Conservation (phyloP, 2,113 vertebrate species). For the Octodon degus region DNA sequence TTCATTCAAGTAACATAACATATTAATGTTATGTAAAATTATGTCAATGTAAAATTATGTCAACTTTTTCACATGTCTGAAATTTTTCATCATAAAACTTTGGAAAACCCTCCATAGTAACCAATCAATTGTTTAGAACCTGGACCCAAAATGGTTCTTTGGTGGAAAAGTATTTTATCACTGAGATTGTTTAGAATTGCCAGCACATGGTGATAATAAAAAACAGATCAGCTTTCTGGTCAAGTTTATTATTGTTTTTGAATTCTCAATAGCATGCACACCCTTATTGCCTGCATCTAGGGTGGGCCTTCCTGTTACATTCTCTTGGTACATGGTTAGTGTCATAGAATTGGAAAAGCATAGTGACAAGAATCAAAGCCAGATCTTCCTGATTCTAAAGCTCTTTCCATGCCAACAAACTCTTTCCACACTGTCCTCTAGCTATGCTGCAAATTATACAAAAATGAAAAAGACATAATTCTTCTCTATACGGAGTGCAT, state of each 20-base stretch:
- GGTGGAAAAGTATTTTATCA: constrained; percentile 62
- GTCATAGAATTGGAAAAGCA: constrained; percentile 57
- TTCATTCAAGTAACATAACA: background rate
- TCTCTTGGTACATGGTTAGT: constrained; percentile 28
- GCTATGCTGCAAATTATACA: background rate
- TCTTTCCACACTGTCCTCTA: constrained; percentile 40
- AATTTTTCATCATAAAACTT: constrained; percentile 45
- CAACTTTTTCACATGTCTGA: constrained; percentile 30
- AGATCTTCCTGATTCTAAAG: constrained; percentile 33
- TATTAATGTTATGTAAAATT: background rate
- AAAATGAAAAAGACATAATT: constrained; percentile 34
- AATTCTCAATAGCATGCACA: constrained; percentile 50
- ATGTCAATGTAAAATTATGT: constrained; percentile 25
- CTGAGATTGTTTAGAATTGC: constrained; percentile 53
- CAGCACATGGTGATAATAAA: constrained; percentile 70
- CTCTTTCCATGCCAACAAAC: background rate
- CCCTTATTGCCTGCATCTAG: constrained; percentile 13
- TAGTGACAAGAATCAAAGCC: constrained; percentile 59
- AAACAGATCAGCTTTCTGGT: constrained; percentile 52
- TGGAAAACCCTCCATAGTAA: constrained; percentile 9
- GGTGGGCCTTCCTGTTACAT: background rate
- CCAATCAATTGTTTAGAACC: constrained; percentile 49
- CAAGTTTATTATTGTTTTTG: constrained; percentile 66
- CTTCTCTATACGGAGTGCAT: background rate
- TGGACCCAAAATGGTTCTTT: constrained; percentile 38